Percentiles rank a stretch among this genome's conserved stretches.
These are phyloP conservation scores for Syrmaticus mikado DNA, from an alignment of 2,113 vertebrate species.

Conservation along the genomic window DNA sequence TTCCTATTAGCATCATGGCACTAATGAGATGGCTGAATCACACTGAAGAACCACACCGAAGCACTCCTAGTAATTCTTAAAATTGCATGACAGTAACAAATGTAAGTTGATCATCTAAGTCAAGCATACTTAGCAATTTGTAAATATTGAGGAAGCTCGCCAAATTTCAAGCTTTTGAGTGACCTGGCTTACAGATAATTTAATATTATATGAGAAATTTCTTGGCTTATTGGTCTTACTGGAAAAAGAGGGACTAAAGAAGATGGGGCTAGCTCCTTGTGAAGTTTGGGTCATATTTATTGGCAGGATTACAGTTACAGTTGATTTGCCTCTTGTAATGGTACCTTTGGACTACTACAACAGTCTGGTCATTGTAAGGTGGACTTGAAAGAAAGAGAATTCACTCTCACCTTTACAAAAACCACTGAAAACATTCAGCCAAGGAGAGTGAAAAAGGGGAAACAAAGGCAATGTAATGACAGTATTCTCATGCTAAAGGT, in stretches of 20 bases:
- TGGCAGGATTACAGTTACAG: neutral
- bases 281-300: neutral
- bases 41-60: neutral
- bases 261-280: neutral
- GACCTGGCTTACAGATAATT: neutral
- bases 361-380: neutral
- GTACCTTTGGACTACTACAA: conserved; percentile 41
- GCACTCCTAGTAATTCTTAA: neutral
- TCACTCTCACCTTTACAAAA: neutral
- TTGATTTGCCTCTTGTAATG: conserved; percentile 39
- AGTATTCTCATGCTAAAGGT: neutral
- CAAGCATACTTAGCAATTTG: neutral
- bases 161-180: neutral
- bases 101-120: neutral
- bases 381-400: conserved; percentile 19
- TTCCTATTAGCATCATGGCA: neutral
- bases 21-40: neutral
- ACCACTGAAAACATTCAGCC: neutral
- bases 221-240: neutral
- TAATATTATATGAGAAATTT: neutral
- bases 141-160: neutral
- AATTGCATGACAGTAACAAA: conserved; percentile 51
- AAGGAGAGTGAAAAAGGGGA: neutral
- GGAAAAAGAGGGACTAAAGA: neutral
- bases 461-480: neutral